phyloP scores from a whole-genome alignment of 2,888 invertebrate genomes.

The Cosmorhoe ocellata region DNA sequence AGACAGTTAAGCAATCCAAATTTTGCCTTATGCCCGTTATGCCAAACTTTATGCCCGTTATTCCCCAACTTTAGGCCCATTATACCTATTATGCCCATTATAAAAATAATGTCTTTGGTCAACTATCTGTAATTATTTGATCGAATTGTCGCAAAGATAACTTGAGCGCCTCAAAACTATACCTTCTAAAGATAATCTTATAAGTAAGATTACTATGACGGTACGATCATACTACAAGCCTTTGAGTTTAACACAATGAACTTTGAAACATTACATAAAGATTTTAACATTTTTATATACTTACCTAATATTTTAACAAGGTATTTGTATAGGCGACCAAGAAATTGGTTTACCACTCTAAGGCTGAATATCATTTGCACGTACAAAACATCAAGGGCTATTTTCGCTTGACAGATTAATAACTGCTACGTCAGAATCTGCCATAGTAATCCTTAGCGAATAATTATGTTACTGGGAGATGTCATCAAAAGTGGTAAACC shows the following conservation, averaged over 20 bases:
- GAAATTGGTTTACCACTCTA: too few species aligned
- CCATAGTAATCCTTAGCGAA: too few species aligned
- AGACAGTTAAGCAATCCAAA: constrained; percentile 21
- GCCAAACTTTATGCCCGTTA: background rate
- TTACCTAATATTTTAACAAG: too few species aligned
- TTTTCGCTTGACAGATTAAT: too few species aligned
- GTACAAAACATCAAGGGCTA: too few species aligned
- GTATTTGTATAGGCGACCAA: too few species aligned
- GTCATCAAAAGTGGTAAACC: too few species aligned
- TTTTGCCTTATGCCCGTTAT: background rate
- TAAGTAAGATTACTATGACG: constrained; percentile 71
- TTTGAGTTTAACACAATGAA: constrained; percentile 35
- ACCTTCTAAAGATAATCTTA: constrained; percentile 76
- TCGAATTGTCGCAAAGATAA: constrained; percentile 33
- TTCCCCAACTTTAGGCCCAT: background rate
- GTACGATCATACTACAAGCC: constrained; percentile 57
- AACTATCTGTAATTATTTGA: constrained; percentile 24
- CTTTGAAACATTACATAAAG: background rate
- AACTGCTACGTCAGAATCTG: too few species aligned
- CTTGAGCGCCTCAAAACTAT: constrained; percentile 43
- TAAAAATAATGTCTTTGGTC: constrained; percentile 18
- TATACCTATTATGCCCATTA: background rate
- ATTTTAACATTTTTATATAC: too few species aligned
- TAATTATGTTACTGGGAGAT: too few species aligned
- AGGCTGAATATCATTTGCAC: too few species aligned